Conservation (phyloP, 2,797 vertebrate species). For the Phoxinus dragarum region DNA sequence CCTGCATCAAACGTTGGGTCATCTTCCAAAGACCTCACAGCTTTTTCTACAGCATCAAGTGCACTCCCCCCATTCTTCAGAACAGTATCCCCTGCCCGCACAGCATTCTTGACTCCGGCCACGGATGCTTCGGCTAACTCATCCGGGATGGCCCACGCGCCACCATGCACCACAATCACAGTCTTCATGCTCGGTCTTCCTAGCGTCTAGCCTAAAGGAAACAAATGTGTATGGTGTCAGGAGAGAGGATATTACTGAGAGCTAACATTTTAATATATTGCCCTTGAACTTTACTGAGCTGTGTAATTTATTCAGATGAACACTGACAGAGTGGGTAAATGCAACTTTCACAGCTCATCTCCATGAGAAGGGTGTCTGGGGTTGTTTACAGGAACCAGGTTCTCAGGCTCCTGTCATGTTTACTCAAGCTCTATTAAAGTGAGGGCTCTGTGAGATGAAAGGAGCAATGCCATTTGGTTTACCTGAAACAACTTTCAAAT, state of each 20-base stretch:
- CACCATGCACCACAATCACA: conserved; percentile 82
- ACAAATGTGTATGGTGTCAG: conserved; percentile 55
- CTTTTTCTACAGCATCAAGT: conserved; percentile 79
- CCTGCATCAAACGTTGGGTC: conserved; percentile 77
- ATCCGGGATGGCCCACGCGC: conserved; percentile 81
- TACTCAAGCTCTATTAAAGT: conserved; percentile 61
- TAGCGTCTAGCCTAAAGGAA: conserved; percentile 49
- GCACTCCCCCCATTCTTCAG: conserved; percentile 73
- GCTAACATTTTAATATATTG: conserved; percentile 53
- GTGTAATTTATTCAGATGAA: conserved; percentile 62
- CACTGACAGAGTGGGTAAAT: conserved; percentile 60
- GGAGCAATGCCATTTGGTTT: conserved; percentile 7
- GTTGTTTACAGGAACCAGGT: conserved; percentile 63
- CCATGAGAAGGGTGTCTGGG: conserved; percentile 42
- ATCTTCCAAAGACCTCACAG: conserved; percentile 78
- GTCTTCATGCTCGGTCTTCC: conserved; percentile 66
- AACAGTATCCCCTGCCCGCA: conserved; percentile 65
- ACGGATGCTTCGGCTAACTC: conserved; percentile 68
- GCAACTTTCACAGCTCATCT: conserved; percentile 60
- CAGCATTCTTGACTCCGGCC: conserved; percentile 77
- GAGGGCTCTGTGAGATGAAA: conserved; percentile 43
- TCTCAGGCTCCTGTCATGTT: conserved; percentile 65
- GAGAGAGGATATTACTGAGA: conserved; percentile 53
- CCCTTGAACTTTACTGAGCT: conserved; percentile 58
- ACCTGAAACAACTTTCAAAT: conserved; percentile 22